Base-by-base conservation (phyloP, 2,888 invertebrate genomes). In the Lobophora halterata region DNA sequence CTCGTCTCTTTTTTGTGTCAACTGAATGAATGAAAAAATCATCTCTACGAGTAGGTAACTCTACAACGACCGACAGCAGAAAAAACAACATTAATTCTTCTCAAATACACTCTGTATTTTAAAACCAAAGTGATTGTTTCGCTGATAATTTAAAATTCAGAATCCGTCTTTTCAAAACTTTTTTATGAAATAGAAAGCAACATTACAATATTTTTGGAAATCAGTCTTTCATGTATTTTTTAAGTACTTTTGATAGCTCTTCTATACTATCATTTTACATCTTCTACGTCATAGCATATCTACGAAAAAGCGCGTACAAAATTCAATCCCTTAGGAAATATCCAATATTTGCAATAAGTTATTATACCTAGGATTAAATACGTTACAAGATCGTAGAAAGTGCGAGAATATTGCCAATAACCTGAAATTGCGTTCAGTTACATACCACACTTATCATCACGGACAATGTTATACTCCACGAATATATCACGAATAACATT, bases 331-430 rank as follows among this genome's bases (percentile, higher is more conserved):
- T 8, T 17, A 27, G 25, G 8, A 26, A 12, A 12, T 20, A 7
- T 19, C n/a, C 23, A 61, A 69, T 61, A 65, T 55, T 60, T 58
- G 62, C 71, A 75, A 79, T 76, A 73, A 72, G 68, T 72, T 75
- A 75, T 63, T 66, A 63, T 61, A 61, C 23, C 9, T 34, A 25
- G 7, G 12, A 50, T 47, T 52, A 51, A 46, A 55, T 53, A 55
- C 43, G 51, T 49, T 53, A 58, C 50, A 62, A 57, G 49, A 57
- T 58, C 51, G 57, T 58, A 48, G 48, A 55, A 55, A 59, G 51
- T 47, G 35, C 28, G 32, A 36, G 45, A 53, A 60, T 58, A 56
- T 65, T 61, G 58, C 51, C 59, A 57, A 63, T 59, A 45, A 38
- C 25, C 36, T 30, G 45, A 46, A 49, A 58, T 54, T 52, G 46